Evolutionary conservation across 2,888 invertebrate species (phyloP), one percentile per base, ranked within the genome.

Genomic region (Tetranychus piercei): DNA sequence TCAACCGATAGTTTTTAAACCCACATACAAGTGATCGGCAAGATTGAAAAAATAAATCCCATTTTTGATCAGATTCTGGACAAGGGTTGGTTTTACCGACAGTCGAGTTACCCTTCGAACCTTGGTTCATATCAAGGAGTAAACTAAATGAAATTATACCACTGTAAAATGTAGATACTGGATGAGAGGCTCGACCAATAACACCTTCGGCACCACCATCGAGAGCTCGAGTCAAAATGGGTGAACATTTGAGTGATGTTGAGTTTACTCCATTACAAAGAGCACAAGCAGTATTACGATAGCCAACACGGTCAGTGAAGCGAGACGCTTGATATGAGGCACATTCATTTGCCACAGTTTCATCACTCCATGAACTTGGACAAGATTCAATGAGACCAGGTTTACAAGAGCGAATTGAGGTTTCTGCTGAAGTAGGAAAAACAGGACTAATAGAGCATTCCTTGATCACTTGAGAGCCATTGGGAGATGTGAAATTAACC

Each of bases 281-380:
- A 64, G 84, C 85, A 78, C 85, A 85, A 77, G 84, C 84, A 0
- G 81, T 80, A 78, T 85, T 85, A 73, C 83, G 80, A 78, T 82
- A 84, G 3, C 81, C 80, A 71, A 75, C 55, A 78, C 83, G 84
- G 18, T 84, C 82, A 43, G 81, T 79, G 18, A 20, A 71, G 44
- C 44, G 71, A 7, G 22, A 22, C 6, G 82, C 82, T 4, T 83
- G 84, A 80, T 84, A 84, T 23, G 82, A 81, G 73, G 81, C 79
- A 77, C 84, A 84, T 67, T 78, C 73, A 15, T 77, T 76, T 20
- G 78, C 79, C n/a, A 82, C 81, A 44, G 81, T 81, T 8, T 22
- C 34, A 72, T 82, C 81, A 2, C 80, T 81, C 82, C 83, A 84
- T 55, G 80, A 81, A 1, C 80, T 77, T 0, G 81, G 81, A 77